Evolutionary conservation across 2,113 vertebrate genomes (phyloP), one percentile per base, ranked within the genome.

Genomic region (Hippocampus comes): DNA sequence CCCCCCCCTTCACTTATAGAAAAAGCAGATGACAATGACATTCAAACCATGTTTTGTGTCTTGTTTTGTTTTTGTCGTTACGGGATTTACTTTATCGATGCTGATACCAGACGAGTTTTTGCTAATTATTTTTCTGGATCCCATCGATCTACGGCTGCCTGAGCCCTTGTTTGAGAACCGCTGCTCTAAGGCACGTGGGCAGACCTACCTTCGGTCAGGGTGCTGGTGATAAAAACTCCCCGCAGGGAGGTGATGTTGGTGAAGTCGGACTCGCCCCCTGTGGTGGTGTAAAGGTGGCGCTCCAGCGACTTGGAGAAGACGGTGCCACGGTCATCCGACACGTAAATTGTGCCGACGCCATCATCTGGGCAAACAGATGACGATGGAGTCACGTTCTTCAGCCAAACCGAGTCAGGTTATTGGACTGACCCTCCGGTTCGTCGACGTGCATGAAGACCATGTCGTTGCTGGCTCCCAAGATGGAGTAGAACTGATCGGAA

Each of bases 371-470:
- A 56, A 46, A 71, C 6, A 60, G 5, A 57, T 18, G 42, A 4
- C 21, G 7, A n/a, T 21, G 17, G 12, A 1, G 12, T 38, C 15
- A 61, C 27, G 17, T 18, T 61, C 27, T 38, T 61, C 17, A 18
- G 6, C 30, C 9, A 2, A 64, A 70, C 5, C 5, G 21, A 17
- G 2, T 30, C n/a, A n/a, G n/a, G n/a, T 53, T 63, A 49, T 17
- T 41, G 25, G 23, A 70, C 94, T 87, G 55, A 97, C 96, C 95
- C 42, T 95, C 96, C 0, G 94, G 94, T 25, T 96, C 96, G 11
- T 97, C 96, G 0, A 98, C 96, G 11, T 97, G 96, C 94, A 98
- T 97, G 89, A 98, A 97, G 5, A 98, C 95, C 94, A 98, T 94
- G 70, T 98, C 95, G 0, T 96, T 91, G 7, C 94, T 95, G 0